phyloP scores from a whole-genome alignment of 2,888 invertebrate species.

The Ophioninae sp. region DNA sequence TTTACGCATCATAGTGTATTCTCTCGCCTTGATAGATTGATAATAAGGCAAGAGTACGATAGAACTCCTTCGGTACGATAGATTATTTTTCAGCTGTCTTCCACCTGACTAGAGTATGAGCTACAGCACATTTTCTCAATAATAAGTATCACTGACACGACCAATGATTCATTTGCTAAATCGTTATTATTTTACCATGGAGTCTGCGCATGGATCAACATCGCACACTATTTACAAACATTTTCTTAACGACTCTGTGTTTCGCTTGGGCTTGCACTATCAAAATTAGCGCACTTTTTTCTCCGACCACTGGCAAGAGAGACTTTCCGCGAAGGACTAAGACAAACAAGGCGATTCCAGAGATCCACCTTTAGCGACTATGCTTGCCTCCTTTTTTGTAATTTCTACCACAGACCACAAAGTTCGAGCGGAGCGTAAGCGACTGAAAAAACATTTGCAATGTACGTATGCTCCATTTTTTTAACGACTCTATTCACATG shows the following conservation, averaged over 20 bases:
- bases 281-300: neutral
- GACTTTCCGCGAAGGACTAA: slow-evolving; percentile 13
- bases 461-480: slow-evolving; percentile 39
- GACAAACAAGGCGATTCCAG: slow-evolving; percentile 23
- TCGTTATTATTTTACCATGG: slow-evolving; percentile 19
- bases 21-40: slow-evolving; percentile 1
- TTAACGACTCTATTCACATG: neutral
- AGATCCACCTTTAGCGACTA: slow-evolving; percentile 25
- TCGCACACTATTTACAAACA: slow-evolving; percentile 46
- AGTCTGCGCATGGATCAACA: slow-evolving; percentile 50
- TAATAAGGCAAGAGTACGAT: slow-evolving; percentile 4
- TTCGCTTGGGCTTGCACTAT: slow-evolving; percentile 33
- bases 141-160: slow-evolving; percentile 1
- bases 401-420: slow-evolving; percentile 40
- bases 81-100: neutral
- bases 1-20: slow-evolving; percentile 31
- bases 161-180: slow-evolving; percentile 4
- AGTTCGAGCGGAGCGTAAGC: neutral
- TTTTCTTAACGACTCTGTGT: slow-evolving; percentile 1
- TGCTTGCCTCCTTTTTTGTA: slow-evolving; percentile 45
- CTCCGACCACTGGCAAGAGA: slow-evolving; percentile 27
- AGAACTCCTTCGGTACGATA: neutral
- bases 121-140: slow-evolving; percentile 36
- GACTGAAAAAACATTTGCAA: neutral
- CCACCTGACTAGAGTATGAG: slow-evolving; percentile 18